Evolutionary conservation across 1,140 invertebrate species (phyloP).

Genomic region (Agrypnia vestita): DNA sequence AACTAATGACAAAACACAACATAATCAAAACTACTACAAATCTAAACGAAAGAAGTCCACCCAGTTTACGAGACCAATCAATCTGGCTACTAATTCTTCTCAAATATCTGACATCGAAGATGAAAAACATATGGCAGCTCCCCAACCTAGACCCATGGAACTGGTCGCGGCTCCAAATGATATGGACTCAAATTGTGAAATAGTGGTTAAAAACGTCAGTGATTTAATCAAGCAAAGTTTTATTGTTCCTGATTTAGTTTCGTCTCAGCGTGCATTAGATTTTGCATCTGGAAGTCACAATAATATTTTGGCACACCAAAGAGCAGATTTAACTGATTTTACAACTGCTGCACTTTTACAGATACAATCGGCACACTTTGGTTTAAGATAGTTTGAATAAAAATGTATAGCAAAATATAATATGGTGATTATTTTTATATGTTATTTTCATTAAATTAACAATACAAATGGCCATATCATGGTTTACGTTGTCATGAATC

Average conservation of each 20-base stretch:
- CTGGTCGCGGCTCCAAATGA: background rate
- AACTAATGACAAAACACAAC: background rate
- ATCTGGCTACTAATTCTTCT: slow-evolving; percentile 17
- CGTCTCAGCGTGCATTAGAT: slow-evolving; percentile 41
- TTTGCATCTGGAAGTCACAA: slow-evolving; percentile 44
- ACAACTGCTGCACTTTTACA: slow-evolving; percentile 50
- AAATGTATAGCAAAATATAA: background rate
- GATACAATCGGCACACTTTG: slow-evolving; percentile 51
- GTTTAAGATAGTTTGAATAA: slow-evolving; percentile 15
- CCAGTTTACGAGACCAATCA: background rate
- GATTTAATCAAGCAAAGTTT: slow-evolving; percentile 51
- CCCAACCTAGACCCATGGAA: slow-evolving; percentile 2
- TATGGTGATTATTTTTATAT: background rate
- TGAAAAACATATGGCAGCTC: background rate
- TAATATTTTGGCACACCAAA: slow-evolving; percentile 44
- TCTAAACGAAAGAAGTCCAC: slow-evolving; percentile 22
- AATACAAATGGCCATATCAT: background rate
- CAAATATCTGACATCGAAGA: background rate
- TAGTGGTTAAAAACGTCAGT: slow-evolving; percentile 36
- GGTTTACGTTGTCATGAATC: no score
- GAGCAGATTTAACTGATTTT: slow-evolving; percentile 47
- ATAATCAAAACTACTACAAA: slow-evolving; percentile 27
- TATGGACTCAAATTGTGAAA: background rate
- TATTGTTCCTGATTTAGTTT: slow-evolving; percentile 41
- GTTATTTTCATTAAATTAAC: background rate